Percentiles rank a stretch among this genome's conserved stretches.
These are phyloP conservation scores for Microplitis demolitor DNA, from an alignment of 1,140 invertebrate genomes.

Conservation along the genomic window DNA sequence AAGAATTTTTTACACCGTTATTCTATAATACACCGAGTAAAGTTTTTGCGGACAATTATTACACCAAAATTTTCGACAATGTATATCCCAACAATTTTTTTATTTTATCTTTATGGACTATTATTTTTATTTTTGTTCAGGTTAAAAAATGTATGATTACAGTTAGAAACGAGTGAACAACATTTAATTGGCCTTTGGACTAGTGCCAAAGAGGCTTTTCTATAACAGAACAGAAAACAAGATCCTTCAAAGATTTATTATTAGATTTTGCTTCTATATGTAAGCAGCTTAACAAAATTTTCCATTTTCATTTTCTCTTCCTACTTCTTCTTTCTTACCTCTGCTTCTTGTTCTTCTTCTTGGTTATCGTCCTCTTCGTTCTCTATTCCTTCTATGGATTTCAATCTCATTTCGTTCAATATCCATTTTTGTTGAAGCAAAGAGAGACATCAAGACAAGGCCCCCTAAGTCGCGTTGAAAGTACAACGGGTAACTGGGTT, in stretches of 20 bases:
- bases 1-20: too few species aligned
- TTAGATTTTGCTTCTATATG: constrained; percentile 27
- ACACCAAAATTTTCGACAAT: too few species aligned
- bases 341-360: too few species aligned
- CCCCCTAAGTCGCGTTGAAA: not conserved
- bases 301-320: not conserved
- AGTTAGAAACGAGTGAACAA: constrained; percentile 8
- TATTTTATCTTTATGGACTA: not conserved
- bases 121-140: not conserved
- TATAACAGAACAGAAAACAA: not conserved
- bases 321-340: too few species aligned
- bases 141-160: not conserved
- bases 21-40: too few species aligned
- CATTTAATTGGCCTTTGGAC: constrained; percentile 20
- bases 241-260: constrained; percentile 30
- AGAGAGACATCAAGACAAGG: not conserved
- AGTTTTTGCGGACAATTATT: too few species aligned
- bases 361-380: not conserved
- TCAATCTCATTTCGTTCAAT: constrained; percentile 27
- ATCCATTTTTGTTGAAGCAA: constrained; percentile 19
- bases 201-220: constrained; percentile 16
- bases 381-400: constrained; percentile 10
- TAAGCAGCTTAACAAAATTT: constrained; percentile 34
- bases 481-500: constrained; percentile 15
- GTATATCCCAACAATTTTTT: not conserved